phyloP scores from a whole-genome alignment of 2,113 vertebrate species.

The Istiophorus platypterus region DNA sequence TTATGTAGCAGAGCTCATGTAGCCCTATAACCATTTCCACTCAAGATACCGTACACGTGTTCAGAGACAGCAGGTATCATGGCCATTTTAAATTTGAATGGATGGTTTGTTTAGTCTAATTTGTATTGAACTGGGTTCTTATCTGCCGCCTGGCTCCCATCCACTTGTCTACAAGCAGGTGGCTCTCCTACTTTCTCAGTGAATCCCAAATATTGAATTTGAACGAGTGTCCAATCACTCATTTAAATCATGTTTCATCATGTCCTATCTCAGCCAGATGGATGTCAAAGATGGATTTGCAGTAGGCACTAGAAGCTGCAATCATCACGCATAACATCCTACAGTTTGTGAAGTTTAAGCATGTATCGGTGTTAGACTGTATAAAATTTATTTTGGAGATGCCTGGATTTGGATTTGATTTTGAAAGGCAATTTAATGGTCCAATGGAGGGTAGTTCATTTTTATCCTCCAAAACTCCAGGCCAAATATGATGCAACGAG shows the following conservation, averaged over 20 bases:
- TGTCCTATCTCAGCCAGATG: slow-evolving; percentile 26
- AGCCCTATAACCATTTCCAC: slow-evolving; percentile 11
- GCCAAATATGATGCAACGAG: slow-evolving; percentile 68
- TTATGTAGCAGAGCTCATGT: not conserved
- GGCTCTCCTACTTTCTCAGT: slow-evolving; percentile 42
- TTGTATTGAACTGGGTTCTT: slow-evolving; percentile 39
- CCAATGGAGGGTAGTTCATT: slow-evolving; percentile 55
- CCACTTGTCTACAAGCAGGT: slow-evolving; percentile 44
- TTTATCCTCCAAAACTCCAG: slow-evolving; percentile 67
- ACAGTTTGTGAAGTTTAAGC: slow-evolving; percentile 35
- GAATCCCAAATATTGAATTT: slow-evolving; percentile 63
- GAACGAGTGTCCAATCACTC: slow-evolving; percentile 55
- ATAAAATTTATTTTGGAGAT: slow-evolving; percentile 57
- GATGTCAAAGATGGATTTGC: slow-evolving; percentile 54
- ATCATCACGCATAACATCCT: not conserved
- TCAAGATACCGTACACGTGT: not conserved
- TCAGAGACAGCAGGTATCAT: slow-evolving; percentile 8
- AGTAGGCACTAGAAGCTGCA: slow-evolving; percentile 26
- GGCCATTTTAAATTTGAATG: slow-evolving; percentile 27
- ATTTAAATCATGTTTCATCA: slow-evolving; percentile 62
- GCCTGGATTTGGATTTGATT: slow-evolving; percentile 59
- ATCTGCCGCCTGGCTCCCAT: not conserved
- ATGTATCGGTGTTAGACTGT: slow-evolving; percentile 32
- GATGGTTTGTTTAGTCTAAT: slow-evolving; percentile 27
- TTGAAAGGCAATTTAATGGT: slow-evolving; percentile 77